Conservation (phyloP, 2,113 vertebrate species). For the Spilogale gracilis region DNA sequence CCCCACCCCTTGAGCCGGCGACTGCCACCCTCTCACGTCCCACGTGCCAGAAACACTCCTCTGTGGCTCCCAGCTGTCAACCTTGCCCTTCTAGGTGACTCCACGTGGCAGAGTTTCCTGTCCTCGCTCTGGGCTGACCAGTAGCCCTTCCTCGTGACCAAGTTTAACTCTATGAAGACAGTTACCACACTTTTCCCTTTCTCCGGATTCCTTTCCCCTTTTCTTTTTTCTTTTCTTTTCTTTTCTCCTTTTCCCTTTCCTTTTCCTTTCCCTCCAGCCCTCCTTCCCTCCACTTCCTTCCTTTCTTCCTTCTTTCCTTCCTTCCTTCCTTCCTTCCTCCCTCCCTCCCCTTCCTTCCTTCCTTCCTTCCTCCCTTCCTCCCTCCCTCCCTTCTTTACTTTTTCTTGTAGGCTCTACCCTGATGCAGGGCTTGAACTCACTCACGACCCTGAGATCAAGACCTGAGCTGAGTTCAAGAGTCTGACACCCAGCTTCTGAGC, state of each 20-base stretch:
- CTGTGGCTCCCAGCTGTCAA: neutral
- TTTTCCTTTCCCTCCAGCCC: neutral
- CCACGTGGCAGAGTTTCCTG: accelerated
- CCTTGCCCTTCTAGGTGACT: neutral
- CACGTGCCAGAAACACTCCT: neutral
- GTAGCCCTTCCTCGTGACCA: too few species aligned
- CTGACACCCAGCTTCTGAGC: neutral
- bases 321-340: too few species aligned
- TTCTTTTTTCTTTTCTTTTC: too few species aligned
- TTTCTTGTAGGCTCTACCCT: neutral
- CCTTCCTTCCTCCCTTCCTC: too few species aligned
- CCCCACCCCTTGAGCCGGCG: neutral
- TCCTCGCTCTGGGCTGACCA: neutral
- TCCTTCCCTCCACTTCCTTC: neutral
- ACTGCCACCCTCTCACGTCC: neutral
- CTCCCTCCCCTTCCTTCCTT: too few species aligned
- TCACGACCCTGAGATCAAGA: neutral
- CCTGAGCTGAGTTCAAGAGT: neutral
- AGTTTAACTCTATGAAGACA: neutral
- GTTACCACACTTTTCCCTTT: neutral
- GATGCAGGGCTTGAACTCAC: neutral
- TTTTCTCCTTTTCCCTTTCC: neutral
- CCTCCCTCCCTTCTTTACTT: neutral
- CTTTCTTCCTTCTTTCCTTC: neutral
- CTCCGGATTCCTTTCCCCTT: neutral